These are phyloP conservation scores for Spialia ferax DNA, from an alignment of 2,888 invertebrate genomes.

Conservation along the genomic window DNA sequence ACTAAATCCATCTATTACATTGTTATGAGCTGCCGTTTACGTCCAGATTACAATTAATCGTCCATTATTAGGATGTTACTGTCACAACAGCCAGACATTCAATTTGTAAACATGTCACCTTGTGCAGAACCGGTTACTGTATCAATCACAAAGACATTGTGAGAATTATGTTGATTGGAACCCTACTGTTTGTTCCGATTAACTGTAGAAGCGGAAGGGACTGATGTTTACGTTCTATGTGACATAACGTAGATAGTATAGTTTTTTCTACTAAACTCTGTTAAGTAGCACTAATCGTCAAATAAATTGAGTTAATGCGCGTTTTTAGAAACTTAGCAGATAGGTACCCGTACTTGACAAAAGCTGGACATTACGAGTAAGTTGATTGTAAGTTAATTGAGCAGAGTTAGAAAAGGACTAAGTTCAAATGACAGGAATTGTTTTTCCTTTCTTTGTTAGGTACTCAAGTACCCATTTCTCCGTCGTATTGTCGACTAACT, in stretches of 20 bases:
- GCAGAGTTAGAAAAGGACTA: no score
- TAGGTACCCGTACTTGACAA: no score
- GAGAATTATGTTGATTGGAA: slow-evolving; percentile 3
- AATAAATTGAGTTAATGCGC: no score
- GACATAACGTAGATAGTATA: background rate
- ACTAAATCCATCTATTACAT: slow-evolving; percentile 20
- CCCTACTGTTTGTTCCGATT: background rate
- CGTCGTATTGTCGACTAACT: no score
- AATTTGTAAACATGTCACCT: slow-evolving; percentile 16
- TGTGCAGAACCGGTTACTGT: background rate
- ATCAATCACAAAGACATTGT: slow-evolving; percentile 12
- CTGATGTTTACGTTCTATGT: background rate
- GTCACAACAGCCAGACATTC: slow-evolving; percentile 18
- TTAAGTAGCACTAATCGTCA: no score
- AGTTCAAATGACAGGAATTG: no score
- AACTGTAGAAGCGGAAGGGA: background rate
- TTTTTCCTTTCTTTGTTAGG: no score
- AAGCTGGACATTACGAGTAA: no score
- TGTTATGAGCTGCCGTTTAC: slow-evolving; percentile 30
- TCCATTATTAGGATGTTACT: slow-evolving; percentile 29
- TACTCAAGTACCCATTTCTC: no score
- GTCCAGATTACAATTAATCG: slow-evolving; percentile 29
- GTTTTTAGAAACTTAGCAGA: no score
- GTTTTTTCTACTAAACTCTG: background rate
- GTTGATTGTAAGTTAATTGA: no score